Conservation (phyloP, 2,888 invertebrate genomes). For the Morpho achilles region DNA sequence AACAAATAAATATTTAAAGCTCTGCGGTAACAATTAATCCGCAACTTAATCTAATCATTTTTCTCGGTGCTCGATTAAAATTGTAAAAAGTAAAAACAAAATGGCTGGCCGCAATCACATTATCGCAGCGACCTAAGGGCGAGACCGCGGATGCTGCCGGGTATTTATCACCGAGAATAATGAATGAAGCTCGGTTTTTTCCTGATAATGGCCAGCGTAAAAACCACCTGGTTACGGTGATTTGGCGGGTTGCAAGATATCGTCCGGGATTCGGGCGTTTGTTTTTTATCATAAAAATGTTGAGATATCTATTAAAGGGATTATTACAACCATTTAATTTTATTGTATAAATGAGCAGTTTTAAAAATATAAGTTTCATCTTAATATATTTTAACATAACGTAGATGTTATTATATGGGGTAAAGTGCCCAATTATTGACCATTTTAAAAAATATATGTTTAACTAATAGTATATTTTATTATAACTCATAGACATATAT, state of each 20-base stretch:
- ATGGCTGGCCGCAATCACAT: slow-evolving; percentile 50
- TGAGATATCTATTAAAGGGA: too few relatives aligned
- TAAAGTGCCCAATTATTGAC: too few relatives aligned
- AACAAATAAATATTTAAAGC: not conserved
- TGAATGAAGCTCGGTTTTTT: slow-evolving; percentile 47
- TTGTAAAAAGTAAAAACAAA: slow-evolving; percentile 24
- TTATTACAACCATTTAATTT: too few relatives aligned
- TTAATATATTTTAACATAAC: too few relatives aligned
- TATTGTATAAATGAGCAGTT: too few relatives aligned
- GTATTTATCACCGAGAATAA: slow-evolving; percentile 59
- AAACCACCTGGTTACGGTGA: slow-evolving; percentile 33
- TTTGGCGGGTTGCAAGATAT: slow-evolving; percentile 15
- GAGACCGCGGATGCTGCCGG: slow-evolving; percentile 44
- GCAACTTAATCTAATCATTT: slow-evolving; percentile 10
- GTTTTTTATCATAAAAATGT: too few relatives aligned
- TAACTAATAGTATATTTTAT: too few relatives aligned
- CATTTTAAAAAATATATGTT: too few relatives aligned
- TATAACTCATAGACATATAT: too few relatives aligned
- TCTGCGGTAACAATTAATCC: not conserved
- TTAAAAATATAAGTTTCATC: too few relatives aligned
- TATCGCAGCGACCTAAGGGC: slow-evolving; percentile 55
- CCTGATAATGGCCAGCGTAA: slow-evolving; percentile 45
- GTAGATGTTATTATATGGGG: too few relatives aligned
- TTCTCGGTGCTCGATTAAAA: slow-evolving; percentile 23
- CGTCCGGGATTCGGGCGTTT: slow-evolving; percentile 1